phyloP scores from a whole-genome alignment of 1,140 invertebrate genomes.

The Bathynomus jamesi region DNA sequence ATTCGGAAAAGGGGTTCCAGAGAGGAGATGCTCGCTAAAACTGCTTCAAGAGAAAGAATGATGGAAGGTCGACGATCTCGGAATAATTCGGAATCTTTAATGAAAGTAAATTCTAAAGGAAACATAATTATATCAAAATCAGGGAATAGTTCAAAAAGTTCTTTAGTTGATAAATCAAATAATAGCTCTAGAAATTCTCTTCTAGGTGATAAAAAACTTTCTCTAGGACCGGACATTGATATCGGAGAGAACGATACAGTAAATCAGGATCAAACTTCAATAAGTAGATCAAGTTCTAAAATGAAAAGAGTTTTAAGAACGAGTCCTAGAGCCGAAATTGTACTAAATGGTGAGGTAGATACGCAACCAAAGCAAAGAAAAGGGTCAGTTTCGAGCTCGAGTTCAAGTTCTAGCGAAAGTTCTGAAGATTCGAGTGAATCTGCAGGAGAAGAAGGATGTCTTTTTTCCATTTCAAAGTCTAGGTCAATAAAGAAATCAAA shows the following conservation, averaged over 20 bases:
- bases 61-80: constrained; percentile 14
- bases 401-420: constrained; percentile 8
- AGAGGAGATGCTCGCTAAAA: constrained; percentile 18
- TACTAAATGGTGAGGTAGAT: neutral
- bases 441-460: constrained; percentile 31
- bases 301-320: too few species aligned
- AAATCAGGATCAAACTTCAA: neutral
- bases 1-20: constrained; percentile 16
- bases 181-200: constrained; percentile 21
- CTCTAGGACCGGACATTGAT: constrained; percentile 30
- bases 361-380: neutral
- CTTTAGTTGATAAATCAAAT: constrained; percentile 14
- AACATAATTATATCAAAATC: constrained; percentile 12
- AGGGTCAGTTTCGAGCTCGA: neutral
- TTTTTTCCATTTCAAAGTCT: constrained; percentile 35
- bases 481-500: constrained; percentile 28
- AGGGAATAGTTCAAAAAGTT: constrained; percentile 8
- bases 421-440: constrained; percentile 32
- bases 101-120: constrained; percentile 13
- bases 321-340: too few species aligned
- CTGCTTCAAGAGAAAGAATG: constrained; percentile 17
- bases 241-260: constrained; percentile 18
- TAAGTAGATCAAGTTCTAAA: too few species aligned
- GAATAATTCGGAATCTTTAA: constrained; percentile 12
- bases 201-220: constrained; percentile 19